Percentiles rank a stretch among this genome's conserved stretches.
phyloP scores from a whole-genome alignment of 2,797 vertebrate genomes.

The Melanotaenia pygmaea region DNA sequence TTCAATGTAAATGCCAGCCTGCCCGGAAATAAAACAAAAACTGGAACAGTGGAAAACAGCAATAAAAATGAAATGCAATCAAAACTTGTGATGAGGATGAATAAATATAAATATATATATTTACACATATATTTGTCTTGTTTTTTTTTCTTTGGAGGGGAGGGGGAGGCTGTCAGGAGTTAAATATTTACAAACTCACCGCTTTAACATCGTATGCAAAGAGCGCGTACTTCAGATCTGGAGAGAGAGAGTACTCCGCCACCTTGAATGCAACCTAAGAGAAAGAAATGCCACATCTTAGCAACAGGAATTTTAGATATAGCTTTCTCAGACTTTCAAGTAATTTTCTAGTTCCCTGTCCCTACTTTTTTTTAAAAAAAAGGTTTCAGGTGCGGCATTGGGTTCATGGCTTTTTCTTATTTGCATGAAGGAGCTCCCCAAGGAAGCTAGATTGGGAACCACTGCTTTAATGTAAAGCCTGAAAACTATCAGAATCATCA shows the following conservation, averaged over 20 bases:
- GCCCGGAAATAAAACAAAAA: conserved; percentile 45
- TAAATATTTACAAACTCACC: conserved; percentile 73
- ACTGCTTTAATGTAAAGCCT: too few relatives aligned
- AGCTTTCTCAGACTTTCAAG: too few relatives aligned
- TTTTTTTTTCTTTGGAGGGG: too few relatives aligned
- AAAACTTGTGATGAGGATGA: neutral
- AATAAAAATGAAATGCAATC: neutral
- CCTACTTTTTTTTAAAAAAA: too few relatives aligned
- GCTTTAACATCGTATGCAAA: conserved; percentile 94
- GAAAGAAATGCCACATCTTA: neutral
- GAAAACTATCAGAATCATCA: too few relatives aligned
- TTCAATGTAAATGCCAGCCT: conserved; percentile 33
- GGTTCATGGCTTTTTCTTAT: too few relatives aligned
- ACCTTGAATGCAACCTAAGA: conserved; percentile 92
- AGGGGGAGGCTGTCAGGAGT: too few relatives aligned
- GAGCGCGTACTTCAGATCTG: conserved; percentile 92
- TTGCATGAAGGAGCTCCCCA: too few relatives aligned
- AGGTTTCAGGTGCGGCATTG: too few relatives aligned
- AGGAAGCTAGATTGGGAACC: too few relatives aligned
- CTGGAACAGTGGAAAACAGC: neutral
- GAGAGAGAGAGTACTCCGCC: conserved; percentile 91
- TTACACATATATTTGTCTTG: neutral
- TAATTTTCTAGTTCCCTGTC: too few relatives aligned
- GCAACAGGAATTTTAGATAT: neutral
- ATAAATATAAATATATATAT: neutral